A percentile compares a stretch with the other conserved stretches of the same genome.
Evolutionary conservation across 2,113 vertebrate genomes (phyloP).

Genomic region (Cnemophilus loriae): DNA sequence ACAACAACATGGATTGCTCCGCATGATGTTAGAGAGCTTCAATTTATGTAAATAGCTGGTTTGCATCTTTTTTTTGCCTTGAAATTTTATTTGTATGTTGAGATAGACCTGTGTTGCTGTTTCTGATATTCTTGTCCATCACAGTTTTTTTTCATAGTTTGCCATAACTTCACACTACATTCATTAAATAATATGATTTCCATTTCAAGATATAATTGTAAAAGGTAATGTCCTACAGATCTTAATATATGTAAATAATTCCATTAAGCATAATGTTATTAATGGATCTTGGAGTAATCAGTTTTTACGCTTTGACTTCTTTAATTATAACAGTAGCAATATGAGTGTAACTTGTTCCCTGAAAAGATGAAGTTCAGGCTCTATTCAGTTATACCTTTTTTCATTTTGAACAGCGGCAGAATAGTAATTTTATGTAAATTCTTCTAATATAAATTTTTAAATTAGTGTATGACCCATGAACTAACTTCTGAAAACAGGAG

Average conservation of each 20-base stretch:
- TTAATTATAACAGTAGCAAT: background rate
- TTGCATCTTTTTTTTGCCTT: background rate
- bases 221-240: background rate
- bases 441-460: background rate
- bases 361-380: background rate
- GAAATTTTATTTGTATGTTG: background rate
- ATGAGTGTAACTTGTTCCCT: background rate
- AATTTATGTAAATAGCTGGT: slow-evolving; percentile 71
- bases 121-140: background rate
- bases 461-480: background rate
- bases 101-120: background rate
- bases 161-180: background rate
- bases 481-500: background rate
- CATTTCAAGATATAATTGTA: background rate
- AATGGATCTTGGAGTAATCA: background rate
- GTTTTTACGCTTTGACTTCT: background rate
- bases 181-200: background rate
- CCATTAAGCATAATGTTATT: background rate
- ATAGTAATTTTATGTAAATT: background rate
- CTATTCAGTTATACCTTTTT: background rate
- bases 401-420: background rate
- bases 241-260: background rate
- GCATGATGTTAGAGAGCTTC: slow-evolving; percentile 11
- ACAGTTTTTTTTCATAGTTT: background rate
- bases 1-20: slow-evolving; percentile 72